These are phyloP conservation scores for Callocephalon fimbriatum DNA, from an alignment of 2,113 vertebrate species.

Conservation along the genomic window DNA sequence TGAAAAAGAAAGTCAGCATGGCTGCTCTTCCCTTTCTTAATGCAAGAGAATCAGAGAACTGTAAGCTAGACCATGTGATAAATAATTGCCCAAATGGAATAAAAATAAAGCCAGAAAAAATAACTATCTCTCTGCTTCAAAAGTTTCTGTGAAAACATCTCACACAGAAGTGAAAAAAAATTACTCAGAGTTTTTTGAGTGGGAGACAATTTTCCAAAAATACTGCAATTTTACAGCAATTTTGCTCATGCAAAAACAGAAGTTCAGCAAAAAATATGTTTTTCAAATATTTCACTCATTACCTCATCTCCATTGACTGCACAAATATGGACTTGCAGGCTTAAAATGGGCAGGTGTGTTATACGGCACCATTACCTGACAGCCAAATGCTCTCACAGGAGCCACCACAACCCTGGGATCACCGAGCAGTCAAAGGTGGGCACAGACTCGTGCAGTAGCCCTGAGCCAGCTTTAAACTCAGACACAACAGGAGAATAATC, in stretches of 20 bases:
- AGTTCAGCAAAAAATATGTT: background rate
- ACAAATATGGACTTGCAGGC: background rate
- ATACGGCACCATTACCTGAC: background rate
- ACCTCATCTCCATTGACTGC: background rate
- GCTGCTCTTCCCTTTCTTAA: background rate
- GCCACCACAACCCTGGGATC: background rate
- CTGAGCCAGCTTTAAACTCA: background rate
- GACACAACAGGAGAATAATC: rapidly evolving
- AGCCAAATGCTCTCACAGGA: background rate
- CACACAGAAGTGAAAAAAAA: background rate
- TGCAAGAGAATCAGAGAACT: background rate
- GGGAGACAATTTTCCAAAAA: constrained; percentile 29
- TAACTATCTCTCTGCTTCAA: background rate
- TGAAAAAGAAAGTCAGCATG: background rate
- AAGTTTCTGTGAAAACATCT: background rate
- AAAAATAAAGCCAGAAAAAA: constrained; percentile 20
- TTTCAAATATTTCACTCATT: background rate
- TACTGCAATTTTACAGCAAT: constrained; percentile 22
- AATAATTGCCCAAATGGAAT: background rate
- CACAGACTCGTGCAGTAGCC: rapidly evolving
- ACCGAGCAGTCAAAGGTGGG: rapidly evolving
- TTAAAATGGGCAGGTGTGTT: background rate
- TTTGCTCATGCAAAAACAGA: background rate
- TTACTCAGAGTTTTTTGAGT: background rate
- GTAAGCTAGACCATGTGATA: background rate